phyloP scores from a whole-genome alignment of 1,140 invertebrate genomes.

The Nasonia longicornis region DNA sequence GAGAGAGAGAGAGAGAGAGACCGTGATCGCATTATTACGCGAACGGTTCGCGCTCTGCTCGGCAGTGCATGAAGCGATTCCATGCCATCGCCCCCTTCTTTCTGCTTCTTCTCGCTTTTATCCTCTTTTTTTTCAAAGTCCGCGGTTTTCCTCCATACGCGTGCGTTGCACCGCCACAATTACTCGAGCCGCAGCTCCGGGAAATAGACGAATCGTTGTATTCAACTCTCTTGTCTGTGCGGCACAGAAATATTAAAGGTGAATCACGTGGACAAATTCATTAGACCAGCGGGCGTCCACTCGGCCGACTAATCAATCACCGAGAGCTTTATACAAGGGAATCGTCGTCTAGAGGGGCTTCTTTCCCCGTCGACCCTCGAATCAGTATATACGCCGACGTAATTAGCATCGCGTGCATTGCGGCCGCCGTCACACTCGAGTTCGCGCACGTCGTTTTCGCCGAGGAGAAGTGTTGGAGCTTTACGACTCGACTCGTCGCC shows the following conservation, averaged over 20 bases:
- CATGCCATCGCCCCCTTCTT: constrained; percentile 22
- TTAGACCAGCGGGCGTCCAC: constrained; percentile 8
- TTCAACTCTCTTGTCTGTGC: too few relatives aligned
- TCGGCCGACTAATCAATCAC: constrained; percentile 18
- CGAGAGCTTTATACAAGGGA: background rate
- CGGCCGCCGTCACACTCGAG: background rate
- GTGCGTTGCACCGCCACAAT: too few relatives aligned
- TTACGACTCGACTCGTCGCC: background rate
- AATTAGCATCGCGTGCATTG: constrained; percentile 37
- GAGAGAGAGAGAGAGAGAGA: background rate
- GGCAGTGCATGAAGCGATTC: constrained; percentile 45
- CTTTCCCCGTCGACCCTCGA: background rate
- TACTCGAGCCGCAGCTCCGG: background rate
- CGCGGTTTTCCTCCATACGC: too few relatives aligned
- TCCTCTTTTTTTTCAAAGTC: constrained; percentile 9
- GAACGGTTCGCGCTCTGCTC: constrained; percentile 44
- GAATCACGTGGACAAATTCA: constrained; percentile 28
- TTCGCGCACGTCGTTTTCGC: background rate
- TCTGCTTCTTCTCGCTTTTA: constrained; percentile 18
- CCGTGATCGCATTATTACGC: constrained; percentile 45
- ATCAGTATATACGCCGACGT: constrained; percentile 1
- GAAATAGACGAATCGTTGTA: background rate
- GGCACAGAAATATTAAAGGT: background rate
- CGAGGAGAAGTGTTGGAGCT: background rate
- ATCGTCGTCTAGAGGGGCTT: background rate